A percentile compares a stretch with the other conserved stretches of the same genome.
Conservation (phyloP, 2,113 vertebrate genomes). For the Hippocampus zosterae region DNA sequence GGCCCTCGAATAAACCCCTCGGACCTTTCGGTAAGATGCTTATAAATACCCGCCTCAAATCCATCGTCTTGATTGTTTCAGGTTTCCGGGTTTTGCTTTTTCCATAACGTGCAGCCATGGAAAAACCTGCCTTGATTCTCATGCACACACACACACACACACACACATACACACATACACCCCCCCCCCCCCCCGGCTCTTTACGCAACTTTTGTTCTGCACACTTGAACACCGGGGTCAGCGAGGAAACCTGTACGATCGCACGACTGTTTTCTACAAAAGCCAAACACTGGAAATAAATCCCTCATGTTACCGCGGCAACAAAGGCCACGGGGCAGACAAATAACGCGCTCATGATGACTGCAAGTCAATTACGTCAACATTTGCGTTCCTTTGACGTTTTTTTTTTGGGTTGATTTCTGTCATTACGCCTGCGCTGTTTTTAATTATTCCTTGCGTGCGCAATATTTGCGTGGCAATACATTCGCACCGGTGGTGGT, state of each 20-base stretch:
- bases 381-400: background rate
- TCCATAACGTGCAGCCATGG: background rate
- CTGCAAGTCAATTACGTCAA: background rate
- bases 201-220: conserved; percentile 20
- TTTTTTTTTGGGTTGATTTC: background rate
- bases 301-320: background rate
- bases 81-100: conserved; percentile 1
- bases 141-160: background rate
- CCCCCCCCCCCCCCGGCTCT: background rate
- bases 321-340: background rate
- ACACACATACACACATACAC: background rate
- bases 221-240: conserved; percentile 1
- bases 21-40: background rate
- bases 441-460: background rate
- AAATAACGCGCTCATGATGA: background rate
- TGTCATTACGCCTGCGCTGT: background rate
- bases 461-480: background rate
- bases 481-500: too few species aligned
- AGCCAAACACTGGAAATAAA: background rate
- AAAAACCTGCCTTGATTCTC: background rate
- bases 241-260: conserved; percentile 6
- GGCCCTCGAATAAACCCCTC: conserved; percentile 22
- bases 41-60: background rate
- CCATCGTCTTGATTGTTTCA: background rate
- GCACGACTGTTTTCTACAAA: conserved; percentile 18